Evolutionary conservation across 64 coral and sea anemone genomes (phyloP).

Genomic region (Stylophora pistillata): DNA sequence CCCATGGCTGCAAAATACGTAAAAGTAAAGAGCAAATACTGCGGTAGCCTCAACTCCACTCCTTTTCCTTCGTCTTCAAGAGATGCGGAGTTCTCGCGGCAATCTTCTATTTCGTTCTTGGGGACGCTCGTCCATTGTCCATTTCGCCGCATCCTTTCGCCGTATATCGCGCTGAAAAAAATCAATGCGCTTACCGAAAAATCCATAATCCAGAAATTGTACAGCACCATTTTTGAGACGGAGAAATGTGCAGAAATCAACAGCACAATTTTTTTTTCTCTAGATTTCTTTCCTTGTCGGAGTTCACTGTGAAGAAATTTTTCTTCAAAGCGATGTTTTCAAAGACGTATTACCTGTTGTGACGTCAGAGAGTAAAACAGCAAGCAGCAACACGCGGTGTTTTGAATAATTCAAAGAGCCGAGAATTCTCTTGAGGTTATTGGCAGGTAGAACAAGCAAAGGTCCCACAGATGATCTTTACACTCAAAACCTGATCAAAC

Average conservation of each 20-base stretch:
- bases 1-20: constrained; percentile 80
- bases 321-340: constrained; percentile 22
- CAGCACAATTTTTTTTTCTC: not conserved
- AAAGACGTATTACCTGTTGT: constrained; percentile 57
- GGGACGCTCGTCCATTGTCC: not conserved
- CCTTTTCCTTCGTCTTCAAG: constrained; percentile 7
- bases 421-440: not conserved
- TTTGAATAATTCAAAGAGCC: not conserved
- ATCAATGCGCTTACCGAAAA: constrained; percentile 54
- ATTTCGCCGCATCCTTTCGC: constrained; percentile 61
- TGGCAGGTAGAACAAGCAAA: constrained; percentile 4
- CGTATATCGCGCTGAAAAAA: constrained; percentile 80
- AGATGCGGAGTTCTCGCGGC: not conserved
- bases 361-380: constrained; percentile 53
- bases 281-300: not conserved
- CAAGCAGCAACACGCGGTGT: not conserved
- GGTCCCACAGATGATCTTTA: not conserved
- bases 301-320: not conserved
- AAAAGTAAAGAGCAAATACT: constrained; percentile 74
- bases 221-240: constrained; percentile 53
- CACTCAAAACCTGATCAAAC: not conserved
- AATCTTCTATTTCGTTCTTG: not conserved
- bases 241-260: not conserved
- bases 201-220: constrained; percentile 98
- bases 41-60: constrained; percentile 28